Conservation (phyloP, 1,140 invertebrate genomes). For the Heliconius melpomene region DNA sequence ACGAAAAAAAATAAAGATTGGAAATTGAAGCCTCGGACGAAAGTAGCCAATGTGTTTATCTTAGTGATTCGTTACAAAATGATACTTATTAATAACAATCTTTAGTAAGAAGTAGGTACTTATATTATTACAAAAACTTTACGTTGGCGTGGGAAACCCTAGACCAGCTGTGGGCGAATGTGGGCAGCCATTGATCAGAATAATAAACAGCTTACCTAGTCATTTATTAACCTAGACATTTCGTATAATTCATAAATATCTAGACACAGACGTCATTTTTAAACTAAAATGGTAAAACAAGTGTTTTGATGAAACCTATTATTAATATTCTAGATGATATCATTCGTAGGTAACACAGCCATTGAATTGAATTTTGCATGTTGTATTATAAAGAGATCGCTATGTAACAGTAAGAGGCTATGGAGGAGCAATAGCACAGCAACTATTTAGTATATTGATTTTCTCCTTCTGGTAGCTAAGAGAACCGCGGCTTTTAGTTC, state of each 20-base stretch:
- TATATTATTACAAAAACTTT: slow-evolving; percentile 3
- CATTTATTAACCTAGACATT: slow-evolving; percentile 10
- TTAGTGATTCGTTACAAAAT: too few species aligned
- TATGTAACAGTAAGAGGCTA: too few species aligned
- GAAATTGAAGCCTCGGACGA: too few species aligned
- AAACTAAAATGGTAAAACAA: slow-evolving; percentile 13
- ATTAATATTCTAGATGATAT: not conserved
- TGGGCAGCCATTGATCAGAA: slow-evolving; percentile 33
- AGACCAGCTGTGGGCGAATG: slow-evolving; percentile 32
- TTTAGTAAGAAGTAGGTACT: not conserved
- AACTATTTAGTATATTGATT: too few species aligned
- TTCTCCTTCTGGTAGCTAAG: too few species aligned
- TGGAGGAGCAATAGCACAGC: too few species aligned
- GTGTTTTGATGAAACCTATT: not conserved
- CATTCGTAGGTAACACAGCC: not conserved
- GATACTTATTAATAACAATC: not conserved
- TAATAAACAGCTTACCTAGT: slow-evolving; percentile 21
- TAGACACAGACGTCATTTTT: slow-evolving; percentile 10
- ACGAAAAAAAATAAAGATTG: too few species aligned
- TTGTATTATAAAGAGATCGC: too few species aligned
- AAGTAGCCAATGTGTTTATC: too few species aligned
- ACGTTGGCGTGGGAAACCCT: slow-evolving; percentile 34
- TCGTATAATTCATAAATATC: slow-evolving; percentile 9
- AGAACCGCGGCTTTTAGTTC: too few species aligned
- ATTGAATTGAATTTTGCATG: too few species aligned